Conservation (phyloP, 1,140 invertebrate genomes). For the Hydropsyche tenuis region DNA sequence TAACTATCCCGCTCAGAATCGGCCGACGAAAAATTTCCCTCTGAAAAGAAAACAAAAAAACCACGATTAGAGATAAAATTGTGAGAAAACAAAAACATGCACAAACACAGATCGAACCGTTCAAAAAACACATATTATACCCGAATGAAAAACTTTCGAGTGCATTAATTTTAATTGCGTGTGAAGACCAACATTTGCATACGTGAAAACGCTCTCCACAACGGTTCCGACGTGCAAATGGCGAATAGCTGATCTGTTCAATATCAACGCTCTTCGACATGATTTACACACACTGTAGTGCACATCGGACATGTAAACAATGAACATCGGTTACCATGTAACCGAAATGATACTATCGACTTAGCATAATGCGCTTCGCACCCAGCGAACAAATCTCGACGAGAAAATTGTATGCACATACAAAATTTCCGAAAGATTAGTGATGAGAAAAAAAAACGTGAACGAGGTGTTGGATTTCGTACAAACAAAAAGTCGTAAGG, state of each 20-base stretch:
- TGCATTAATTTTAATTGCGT: conserved; percentile 15
- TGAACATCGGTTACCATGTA: too few species aligned
- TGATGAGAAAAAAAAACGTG: neutral
- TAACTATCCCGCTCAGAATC: neutral
- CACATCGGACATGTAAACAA: too few species aligned
- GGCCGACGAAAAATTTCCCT: neutral
- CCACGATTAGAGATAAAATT: neutral
- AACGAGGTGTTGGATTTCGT: neutral
- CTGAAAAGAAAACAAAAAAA: conserved; percentile 7
- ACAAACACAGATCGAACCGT: neutral
- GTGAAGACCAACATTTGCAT: neutral
- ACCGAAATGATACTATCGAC: too few species aligned
- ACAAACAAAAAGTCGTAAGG: neutral
- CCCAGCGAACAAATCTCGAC: neutral
- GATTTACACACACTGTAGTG: too few species aligned
- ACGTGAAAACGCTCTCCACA: conserved; percentile 1
- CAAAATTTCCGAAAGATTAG: neutral
- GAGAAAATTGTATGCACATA: neutral
- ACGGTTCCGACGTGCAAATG: too few species aligned
- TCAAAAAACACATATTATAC: neutral
- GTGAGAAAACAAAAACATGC: conserved; percentile 1
- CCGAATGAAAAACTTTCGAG: neutral
- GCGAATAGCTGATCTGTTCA: too few species aligned
- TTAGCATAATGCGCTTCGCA: too few species aligned
- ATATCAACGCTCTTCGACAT: too few species aligned